These are phyloP conservation scores for Ameiurus melas DNA, from an alignment of 2,113 vertebrate genomes.

Conservation along the genomic window DNA sequence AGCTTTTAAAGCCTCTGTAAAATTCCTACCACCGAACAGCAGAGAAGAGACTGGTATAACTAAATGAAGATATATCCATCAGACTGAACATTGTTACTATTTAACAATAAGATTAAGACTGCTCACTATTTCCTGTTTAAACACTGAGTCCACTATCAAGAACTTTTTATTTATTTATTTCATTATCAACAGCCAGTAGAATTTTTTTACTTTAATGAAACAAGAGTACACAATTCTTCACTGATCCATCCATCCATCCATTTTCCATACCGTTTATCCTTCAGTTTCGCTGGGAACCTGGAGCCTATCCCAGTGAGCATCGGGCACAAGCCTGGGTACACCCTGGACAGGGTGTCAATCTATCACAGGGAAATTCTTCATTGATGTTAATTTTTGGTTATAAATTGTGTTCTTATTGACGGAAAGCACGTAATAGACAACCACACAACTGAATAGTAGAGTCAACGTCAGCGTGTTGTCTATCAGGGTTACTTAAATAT, in stretches of 20 bases:
- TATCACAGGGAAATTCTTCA: too few relatives aligned
- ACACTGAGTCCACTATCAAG: neutral
- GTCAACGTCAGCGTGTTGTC: neutral
- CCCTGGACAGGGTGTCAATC: too few relatives aligned
- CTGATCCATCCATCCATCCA: neutral
- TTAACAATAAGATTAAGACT: neutral
- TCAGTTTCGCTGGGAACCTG: too few relatives aligned
- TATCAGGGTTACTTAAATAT: neutral
- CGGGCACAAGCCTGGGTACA: too few relatives aligned
- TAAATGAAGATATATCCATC: constrained; percentile 2
- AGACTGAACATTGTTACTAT: neutral
- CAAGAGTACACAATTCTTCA: neutral
- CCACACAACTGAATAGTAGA: neutral
- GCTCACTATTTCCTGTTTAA: neutral
- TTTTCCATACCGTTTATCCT: too few relatives aligned
- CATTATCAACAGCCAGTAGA: neutral
- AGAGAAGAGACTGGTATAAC: neutral
- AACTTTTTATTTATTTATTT: neutral
- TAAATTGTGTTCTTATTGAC: neutral
- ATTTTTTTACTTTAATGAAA: neutral
- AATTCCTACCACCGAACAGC: neutral
- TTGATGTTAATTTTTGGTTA: neutral
- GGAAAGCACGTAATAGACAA: neutral
- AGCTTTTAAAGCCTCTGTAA: constrained; percentile 9
- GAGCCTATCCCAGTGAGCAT: too few relatives aligned